Base-by-base conservation (phyloP, 2,888 invertebrate genomes). In the Scaptomyza cyrtandrae region DNA sequence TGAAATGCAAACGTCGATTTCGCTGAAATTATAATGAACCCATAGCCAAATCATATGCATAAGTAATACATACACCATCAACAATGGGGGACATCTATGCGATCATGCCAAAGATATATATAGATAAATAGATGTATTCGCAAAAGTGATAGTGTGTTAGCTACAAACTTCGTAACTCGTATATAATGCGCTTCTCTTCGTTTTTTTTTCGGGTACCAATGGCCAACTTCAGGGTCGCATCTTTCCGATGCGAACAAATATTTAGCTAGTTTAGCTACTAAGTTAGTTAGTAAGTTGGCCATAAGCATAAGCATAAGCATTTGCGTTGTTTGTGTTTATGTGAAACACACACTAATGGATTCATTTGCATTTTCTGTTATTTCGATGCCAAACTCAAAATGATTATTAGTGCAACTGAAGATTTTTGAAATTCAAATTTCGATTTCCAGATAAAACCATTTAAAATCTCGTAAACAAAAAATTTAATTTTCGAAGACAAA, bases 1-100 rank as follows among this genome's bases (percentile, higher is more conserved):
- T 86, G 83, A 88, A 88, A 83, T 88, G 83, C 86, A 83, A 79
- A 87, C 81, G 78, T 69, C 71, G 85, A 78, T 68, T 67, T 67
- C 62, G 64, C 77, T 59, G 31, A 81, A 69, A 79, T 79, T 76
- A 81, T 84, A 86, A 88, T 88, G 78, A 86, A 86, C 65, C 57
- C 64, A 70, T 58, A 61, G 62, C 63, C 68, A 67, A 70, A 53
- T 72, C 78, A 69, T 59, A 80, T 71, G 65, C 53, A 60, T 54
- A 61, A 27, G 29, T 48, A 59, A 46, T 44, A 57, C 14, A 14
- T 31, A 19, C 14, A 52, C n/a, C 52, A 35, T 39, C 53, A 49
- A 50, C 43, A 66, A 71, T 71, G 55, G 77, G 67, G 52, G 77
- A 75, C 68, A 77, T 68, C 68, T 45, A 58, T 46, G 62, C 63